Evolutionary conservation across 2,888 invertebrate genomes (phyloP).

Genomic region (Scaptodrosophila latifasciaeformis): DNA sequence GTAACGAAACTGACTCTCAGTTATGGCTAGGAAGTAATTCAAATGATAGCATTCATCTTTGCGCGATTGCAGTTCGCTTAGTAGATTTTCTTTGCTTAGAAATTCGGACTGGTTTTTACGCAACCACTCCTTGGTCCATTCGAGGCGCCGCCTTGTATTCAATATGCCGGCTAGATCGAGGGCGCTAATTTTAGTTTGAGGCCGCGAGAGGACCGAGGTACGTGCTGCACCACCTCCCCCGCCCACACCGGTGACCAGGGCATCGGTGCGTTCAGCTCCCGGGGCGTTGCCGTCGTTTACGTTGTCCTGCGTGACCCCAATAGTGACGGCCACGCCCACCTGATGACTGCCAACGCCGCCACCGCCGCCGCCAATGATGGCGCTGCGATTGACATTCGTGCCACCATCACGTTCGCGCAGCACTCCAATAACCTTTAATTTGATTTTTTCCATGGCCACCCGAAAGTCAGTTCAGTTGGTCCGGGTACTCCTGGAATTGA

Average conservation of each 20-base stretch:
- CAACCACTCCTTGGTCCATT: conserved; percentile 73
- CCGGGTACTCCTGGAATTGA: conserved; percentile 7
- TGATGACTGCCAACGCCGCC: conserved; percentile 42
- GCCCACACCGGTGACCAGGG: conserved; percentile 25
- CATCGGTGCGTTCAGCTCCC: conserved; percentile 2
- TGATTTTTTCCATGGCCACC: conserved; percentile 68
- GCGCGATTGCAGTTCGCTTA: conserved; percentile 70
- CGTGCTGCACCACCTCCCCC: conserved; percentile 45
- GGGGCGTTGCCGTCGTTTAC: conserved; percentile 37
- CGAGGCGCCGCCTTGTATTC: conserved; percentile 69
- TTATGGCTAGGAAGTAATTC: conserved; percentile 73
- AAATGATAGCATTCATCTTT: conserved; percentile 72
- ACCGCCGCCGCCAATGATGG: conserved; percentile 18
- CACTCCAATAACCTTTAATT: conserved; percentile 72
- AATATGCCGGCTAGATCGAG: conserved; percentile 71
- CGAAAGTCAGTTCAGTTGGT: too few relatives aligned
- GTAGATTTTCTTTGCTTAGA: conserved; percentile 70
- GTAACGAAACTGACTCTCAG: conserved; percentile 72
- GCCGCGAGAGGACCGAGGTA: conserved; percentile 49
- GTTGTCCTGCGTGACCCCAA: conserved; percentile 60
- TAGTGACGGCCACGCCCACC: conserved; percentile 45
- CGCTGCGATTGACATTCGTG: conserved; percentile 64
- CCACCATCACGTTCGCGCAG: conserved; percentile 68
- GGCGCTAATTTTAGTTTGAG: conserved; percentile 63
- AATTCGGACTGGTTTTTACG: conserved; percentile 72